Percentiles rank a stretch among this genome's conserved stretches.
These are phyloP conservation scores for Agrochola litura DNA, from an alignment of 2,888 invertebrate genomes.

Conservation along the genomic window DNA sequence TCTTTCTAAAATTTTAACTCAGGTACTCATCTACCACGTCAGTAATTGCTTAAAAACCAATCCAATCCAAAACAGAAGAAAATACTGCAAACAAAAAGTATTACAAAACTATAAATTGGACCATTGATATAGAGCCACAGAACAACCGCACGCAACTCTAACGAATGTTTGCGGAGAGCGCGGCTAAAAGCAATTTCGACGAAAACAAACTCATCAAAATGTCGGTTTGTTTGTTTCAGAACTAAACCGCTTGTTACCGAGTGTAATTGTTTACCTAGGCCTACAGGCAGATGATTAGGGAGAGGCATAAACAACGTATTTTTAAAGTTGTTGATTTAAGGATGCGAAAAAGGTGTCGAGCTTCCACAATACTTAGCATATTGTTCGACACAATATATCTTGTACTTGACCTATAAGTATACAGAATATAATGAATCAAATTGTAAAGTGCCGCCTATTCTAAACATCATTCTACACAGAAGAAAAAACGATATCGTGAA, in stretches of 20 bases:
- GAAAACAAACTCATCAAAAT: slow-evolving; percentile 62
- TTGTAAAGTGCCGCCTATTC: too few relatives aligned
- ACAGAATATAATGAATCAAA: too few relatives aligned
- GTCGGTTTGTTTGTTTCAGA: slow-evolving; percentile 58
- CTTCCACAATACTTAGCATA: not conserved
- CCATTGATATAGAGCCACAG: slow-evolving; percentile 6
- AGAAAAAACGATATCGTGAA: too few relatives aligned
- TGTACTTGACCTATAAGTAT: too few relatives aligned
- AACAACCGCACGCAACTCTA: slow-evolving; percentile 16
- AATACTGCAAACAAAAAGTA: slow-evolving; percentile 11
- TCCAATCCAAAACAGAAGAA: not conserved
- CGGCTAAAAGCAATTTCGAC: slow-evolving; percentile 60
- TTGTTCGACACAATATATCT: not conserved
- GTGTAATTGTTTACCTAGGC: slow-evolving; percentile 37
- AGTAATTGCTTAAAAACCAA: slow-evolving; percentile 16
- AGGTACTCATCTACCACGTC: not conserved
- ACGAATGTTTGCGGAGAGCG: slow-evolving; percentile 46
- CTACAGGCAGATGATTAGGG: slow-evolving; percentile 19
- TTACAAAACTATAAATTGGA: slow-evolving; percentile 42
- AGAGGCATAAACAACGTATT: not conserved
- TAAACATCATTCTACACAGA: too few relatives aligned
- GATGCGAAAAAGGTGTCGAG: not conserved
- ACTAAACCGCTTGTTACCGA: slow-evolving; percentile 51
- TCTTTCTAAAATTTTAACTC: not conserved
- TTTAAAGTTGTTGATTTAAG: not conserved